Evolutionary conservation across 1,140 invertebrate genomes (phyloP).

Genomic region (Palaemon carinicauda): DNA sequence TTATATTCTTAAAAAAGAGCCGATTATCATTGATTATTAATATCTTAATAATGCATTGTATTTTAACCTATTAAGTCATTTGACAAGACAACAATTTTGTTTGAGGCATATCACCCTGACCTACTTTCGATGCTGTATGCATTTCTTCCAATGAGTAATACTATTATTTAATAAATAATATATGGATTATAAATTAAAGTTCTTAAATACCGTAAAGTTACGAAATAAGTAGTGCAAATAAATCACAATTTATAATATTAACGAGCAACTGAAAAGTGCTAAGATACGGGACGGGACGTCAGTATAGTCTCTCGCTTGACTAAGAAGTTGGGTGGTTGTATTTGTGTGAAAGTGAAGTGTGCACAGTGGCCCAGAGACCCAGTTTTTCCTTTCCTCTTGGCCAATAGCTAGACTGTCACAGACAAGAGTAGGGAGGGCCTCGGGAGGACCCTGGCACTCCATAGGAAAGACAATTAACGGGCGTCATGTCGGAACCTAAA

Average conservation of each 20-base stretch:
- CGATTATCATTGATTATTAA: not conserved
- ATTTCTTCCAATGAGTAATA: constrained; percentile 21
- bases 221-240: not conserved
- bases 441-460: constrained; percentile 30
- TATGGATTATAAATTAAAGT: not conserved
- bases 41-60: not conserved
- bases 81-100: not conserved
- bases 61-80: not conserved
- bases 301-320: constrained; percentile 36
- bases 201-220: not conserved
- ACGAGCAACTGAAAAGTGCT: not conserved
- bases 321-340: constrained; percentile 47
- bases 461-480: constrained; percentile 24
- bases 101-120: constrained; percentile 43
- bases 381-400: constrained; percentile 51
- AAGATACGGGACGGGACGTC: not conserved
- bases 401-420: constrained; percentile 49
- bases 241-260: not conserved
- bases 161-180: not conserved
- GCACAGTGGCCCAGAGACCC: constrained; percentile 46
- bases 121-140: constrained; percentile 48
- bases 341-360: constrained; percentile 56
- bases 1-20: not conserved
- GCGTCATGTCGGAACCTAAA: constrained; percentile 37
- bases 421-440: constrained; percentile 45